Evolutionary conservation across 2,113 vertebrate species (phyloP), one percentile per base, ranked within the genome.

Genomic region (Orthonyx spaldingii): DNA sequence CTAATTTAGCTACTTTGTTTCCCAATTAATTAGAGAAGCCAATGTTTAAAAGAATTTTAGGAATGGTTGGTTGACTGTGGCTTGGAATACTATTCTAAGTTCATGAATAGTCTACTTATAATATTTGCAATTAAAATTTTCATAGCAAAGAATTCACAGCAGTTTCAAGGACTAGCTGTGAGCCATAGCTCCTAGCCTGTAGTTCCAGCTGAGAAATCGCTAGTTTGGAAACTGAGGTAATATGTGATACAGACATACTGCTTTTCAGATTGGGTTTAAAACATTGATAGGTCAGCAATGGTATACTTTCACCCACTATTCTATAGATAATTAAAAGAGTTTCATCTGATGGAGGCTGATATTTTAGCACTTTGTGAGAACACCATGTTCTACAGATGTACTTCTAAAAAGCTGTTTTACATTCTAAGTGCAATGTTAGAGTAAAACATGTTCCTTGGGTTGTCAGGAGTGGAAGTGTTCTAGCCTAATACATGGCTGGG

Each of bases 331-430:
- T 84, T 89, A 80, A 19, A 77, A 87, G 32, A 57, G n/a, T 69
- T 91, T 91, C 42, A 47, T 93, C 68, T 79, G 46, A 28, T 16
- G 10, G 24, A 27, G 53, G 16, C 17, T 93, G 68, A 70, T 26
- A 91, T 93, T 95, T 94, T 60, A 93, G 47, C n/a, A 44, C 11
- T 77, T 82, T 70, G 13, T 47, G 77, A 93, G 80, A 93, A 46
- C 17, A 52, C 9, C 11, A 8, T 65, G 28, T 94, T 92, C 83
- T 70, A 53, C 39, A 77, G 41, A 52, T 22, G 9, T 60, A 65
- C 22, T 76, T 93, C 70, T 83, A 66, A 64, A 92, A 91, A 93
- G 27, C 18, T 61, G 23, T 27, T 87, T 88, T 93, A 91, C 41
- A 46, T 85, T 68, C 57, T 61, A 53, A 91, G 56, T 32, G 30